Base-by-base conservation (phyloP, 1,140 invertebrate genomes). In the Penaeus japonicus region DNA sequence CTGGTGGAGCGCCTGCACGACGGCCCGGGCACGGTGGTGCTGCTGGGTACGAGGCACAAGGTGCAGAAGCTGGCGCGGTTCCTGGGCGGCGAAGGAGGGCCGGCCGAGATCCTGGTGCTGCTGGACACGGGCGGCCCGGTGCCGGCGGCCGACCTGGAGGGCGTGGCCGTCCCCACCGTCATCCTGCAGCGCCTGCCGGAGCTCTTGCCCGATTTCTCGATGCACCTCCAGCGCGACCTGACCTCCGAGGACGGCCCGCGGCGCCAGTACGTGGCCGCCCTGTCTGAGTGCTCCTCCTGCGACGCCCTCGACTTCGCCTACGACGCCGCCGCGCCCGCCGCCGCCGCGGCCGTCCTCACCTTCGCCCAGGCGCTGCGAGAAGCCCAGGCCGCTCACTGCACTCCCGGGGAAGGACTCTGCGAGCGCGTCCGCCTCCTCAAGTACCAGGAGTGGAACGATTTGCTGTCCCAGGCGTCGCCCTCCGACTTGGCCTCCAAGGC, bases 311-410 rank as follows among this genome's bases (percentile, higher is more conserved):
- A 70, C 54, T 84, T 88, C 47, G 87, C 65, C 12, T 88, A 88
- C 20, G 87, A 84, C 35, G 53, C 87, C 15, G 73, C 47, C 22
- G 87, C 70, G 15, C 79, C 57, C 15, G 79, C 87, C 24, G 87
- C 87, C 20, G 59, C 78, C n/a, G 65, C 65, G 18, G 62, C 70
- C 18, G 87, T 88, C 20, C 39, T 88, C 12, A 55, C 55, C 10
- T 88, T 62, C 59, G 87, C 27, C n/a, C 80, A 82, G 18, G 87
- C 87, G 5, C 35, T 88, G 15, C 62, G 81, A 10, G 81, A 88
- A 27, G 81, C 70, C 17, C 80, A 88, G 15, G 35, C n/a, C 20
- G 20, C 77, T 18, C 55, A 86, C 30, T 86, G 85, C n/a, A 20
- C 39, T 1, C 20, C 22, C 39, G 35, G 57, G 27, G 55, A 4